Evolutionary conservation across 2,797 vertebrate genomes (phyloP).

Genomic region (Choloepus didactylus): DNA sequence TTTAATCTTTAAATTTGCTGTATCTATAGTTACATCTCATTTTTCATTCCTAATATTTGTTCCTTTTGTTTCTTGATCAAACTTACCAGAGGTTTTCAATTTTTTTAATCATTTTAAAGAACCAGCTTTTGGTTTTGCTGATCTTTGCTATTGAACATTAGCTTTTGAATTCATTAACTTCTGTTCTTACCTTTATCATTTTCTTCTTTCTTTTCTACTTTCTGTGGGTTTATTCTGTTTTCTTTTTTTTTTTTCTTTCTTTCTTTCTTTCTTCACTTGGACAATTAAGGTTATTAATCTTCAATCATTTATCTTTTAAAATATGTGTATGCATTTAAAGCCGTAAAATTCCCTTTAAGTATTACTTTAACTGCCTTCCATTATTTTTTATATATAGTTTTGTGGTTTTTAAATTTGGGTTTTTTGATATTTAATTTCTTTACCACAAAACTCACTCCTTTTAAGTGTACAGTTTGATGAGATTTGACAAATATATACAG

Average conservation of each 20-base stretch:
- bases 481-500: not conserved
- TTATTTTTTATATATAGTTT: not conserved
- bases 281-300: slow-evolving; percentile 17
- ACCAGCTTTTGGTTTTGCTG: slow-evolving; percentile 28
- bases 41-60: slow-evolving; percentile 9
- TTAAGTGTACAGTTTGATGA: slow-evolving; percentile 7
- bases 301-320: slow-evolving; percentile 31
- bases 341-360: slow-evolving; percentile 19
- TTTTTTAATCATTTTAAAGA: not conserved
- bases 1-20: not conserved
- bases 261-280: not conserved
- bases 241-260: not conserved
- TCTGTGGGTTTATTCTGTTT: slow-evolving; percentile 13
- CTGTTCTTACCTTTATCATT: not conserved
- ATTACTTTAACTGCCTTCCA: not conserved
- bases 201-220: not conserved
- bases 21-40: not conserved
- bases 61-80: not conserved
- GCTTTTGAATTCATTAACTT: slow-evolving; percentile 56
- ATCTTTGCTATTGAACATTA: not conserved
- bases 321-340: not conserved
- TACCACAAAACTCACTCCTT: not conserved
- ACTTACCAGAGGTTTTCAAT: not conserved
- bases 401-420: slow-evolving; percentile 13
- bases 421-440: slow-evolving; percentile 20